Evolutionary conservation across 2,888 invertebrate species (phyloP).

Genomic region (Lutraria lutraria): DNA sequence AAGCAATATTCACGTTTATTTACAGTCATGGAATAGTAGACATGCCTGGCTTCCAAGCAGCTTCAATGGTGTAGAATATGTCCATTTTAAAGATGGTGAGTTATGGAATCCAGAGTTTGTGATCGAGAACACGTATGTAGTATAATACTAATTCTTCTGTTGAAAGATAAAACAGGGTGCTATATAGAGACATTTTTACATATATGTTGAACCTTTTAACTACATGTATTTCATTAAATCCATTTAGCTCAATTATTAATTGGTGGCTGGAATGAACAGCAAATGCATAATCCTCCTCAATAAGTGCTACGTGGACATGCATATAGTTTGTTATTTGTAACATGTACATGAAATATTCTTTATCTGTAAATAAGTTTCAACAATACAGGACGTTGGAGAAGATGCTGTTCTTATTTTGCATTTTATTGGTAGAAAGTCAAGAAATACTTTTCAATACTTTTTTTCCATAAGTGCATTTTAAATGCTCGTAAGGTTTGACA

Average conservation of each 20-base stretch:
- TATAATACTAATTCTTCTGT: conserved; percentile 10
- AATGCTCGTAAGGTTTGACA: not conserved
- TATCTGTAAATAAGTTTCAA: not conserved
- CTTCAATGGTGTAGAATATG: conserved; percentile 10
- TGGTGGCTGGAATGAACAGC: not conserved
- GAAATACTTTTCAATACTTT: not conserved
- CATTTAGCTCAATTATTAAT: not conserved
- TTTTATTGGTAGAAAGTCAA: not conserved
- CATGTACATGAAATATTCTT: too few species aligned
- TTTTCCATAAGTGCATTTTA: not conserved
- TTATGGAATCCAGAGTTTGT: conserved; percentile 63
- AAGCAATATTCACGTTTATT: not conserved
- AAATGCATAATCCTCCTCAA: not conserved
- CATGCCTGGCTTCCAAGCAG: conserved; percentile 15
- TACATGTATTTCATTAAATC: not conserved
- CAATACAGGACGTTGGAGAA: not conserved
- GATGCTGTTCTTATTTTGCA: not conserved
- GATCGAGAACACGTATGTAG: conserved; percentile 59
- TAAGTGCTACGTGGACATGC: too few species aligned
- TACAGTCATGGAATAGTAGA: not conserved
- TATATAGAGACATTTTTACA: not conserved
- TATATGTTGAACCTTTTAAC: not conserved
- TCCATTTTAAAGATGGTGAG: conserved; percentile 47
- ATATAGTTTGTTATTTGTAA: too few species aligned
- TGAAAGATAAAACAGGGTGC: not conserved